These are phyloP conservation scores for Nanorana parkeri DNA, from an alignment of 2,113 vertebrate genomes.

Conservation along the genomic window DNA sequence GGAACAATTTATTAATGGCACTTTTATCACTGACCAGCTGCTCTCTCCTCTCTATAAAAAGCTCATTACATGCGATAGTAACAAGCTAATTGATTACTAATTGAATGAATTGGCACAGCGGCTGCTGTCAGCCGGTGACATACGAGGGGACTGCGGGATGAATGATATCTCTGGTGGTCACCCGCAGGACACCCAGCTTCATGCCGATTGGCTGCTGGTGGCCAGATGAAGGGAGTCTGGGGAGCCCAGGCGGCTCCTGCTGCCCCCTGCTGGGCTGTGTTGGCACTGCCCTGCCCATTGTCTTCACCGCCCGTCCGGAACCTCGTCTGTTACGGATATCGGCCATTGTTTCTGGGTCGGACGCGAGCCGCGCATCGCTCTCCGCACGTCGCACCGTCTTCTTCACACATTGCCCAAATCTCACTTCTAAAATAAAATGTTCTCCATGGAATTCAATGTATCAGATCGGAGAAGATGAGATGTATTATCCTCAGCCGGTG, in stretches of 20 bases:
- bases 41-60: conserved; percentile 96
- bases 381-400: too few relatives aligned
- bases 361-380: too few relatives aligned
- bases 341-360: too few relatives aligned
- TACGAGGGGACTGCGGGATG: conserved; percentile 85
- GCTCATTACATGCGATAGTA: conserved; percentile 99
- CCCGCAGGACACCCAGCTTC: conserved; percentile 77
- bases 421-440: too few relatives aligned
- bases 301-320: too few relatives aligned
- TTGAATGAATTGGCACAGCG: conserved; percentile 98
- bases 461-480: too few relatives aligned
- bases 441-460: too few relatives aligned
- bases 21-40: conserved; percentile 96
- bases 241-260: background rate
- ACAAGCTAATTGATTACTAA: conserved; percentile 99
- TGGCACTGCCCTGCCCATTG: too few relatives aligned
- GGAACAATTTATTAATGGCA: conserved; percentile 79
- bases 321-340: too few relatives aligned
- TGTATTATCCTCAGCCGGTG: background rate
- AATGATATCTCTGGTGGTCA: conserved; percentile 82
- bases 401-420: too few relatives aligned
- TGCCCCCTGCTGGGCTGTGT: background rate
- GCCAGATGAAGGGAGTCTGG: conserved; percentile 78
- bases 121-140: conserved; percentile 92
- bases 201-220: conserved; percentile 81